Evolutionary conservation across 2,113 vertebrate genomes (phyloP), one percentile per base, ranked within the genome.

Genomic region (Apodemus speciosus): DNA sequence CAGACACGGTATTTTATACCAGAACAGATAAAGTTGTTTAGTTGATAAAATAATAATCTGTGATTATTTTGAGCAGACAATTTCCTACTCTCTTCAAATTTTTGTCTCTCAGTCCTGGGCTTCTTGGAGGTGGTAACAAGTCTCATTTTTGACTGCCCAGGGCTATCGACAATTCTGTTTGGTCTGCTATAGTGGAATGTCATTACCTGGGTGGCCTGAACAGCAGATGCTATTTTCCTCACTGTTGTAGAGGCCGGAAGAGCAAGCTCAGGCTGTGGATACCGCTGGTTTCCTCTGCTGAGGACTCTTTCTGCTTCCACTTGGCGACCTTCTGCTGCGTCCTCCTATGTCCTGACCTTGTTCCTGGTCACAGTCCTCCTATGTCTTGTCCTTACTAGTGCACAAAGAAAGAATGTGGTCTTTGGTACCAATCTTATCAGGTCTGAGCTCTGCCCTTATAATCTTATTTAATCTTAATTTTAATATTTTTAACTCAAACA

Each of bases 381-480:
- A 1, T 21, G 60, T 7, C 66, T 27, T 89, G 72, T 80, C 18
- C 51, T 83, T 27, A 1, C 62, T n/a, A 2, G 2, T 38, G 40
- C 32, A 21, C 69, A 75, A 23, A 58, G 58, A 51, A 1, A 21
- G 38, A n/a, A 49, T 8, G 58, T 49, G 2, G 60, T 80, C 60
- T 76, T 66, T 71, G 43, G 7, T 18, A 66, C 80, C 46, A 64
- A 77, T 77, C 56, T 25, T 60, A 9, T 62, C 25, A 32, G 40
- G 49, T 72, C 6, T 49, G 16, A 58, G 35, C 1, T 21, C 40
- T 38, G 18, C 43, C 77, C 56, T 83, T 77, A 64, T 72, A 38
- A 90, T 32, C 91, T 93, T 60, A 88, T 58, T 75, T 85, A 90
- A 72, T 27, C n/a, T 66, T 89, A 73, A 40, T 87, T 71, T 38